Conservation (phyloP, 2,113 vertebrate species). For the Sterna hirundo region DNA sequence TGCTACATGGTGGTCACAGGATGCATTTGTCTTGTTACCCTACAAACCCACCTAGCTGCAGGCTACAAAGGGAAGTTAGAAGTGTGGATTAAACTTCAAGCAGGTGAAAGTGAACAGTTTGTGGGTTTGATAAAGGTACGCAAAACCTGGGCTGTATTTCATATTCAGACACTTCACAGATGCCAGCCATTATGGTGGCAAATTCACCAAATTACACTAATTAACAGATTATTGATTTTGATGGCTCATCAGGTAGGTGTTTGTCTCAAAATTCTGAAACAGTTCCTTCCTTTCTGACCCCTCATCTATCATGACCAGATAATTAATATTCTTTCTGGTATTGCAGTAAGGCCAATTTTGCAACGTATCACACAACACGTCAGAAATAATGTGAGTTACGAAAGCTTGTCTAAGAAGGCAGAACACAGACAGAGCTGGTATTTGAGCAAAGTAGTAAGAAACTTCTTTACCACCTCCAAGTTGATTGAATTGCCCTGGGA, state of each 20-base stretch:
- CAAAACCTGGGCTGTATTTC: background rate
- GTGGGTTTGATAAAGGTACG: background rate
- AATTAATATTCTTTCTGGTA: background rate
- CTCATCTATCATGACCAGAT: background rate
- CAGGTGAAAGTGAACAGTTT: background rate
- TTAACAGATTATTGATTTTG: background rate
- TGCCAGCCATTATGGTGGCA: background rate
- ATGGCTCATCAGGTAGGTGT: background rate
- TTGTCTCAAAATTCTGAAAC: background rate
- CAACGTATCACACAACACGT: rapidly evolving
- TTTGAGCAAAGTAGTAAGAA: background rate
- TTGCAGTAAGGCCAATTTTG: background rate
- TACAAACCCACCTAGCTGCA: background rate
- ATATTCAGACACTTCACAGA: background rate
- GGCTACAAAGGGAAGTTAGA: background rate
- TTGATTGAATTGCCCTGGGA: background rate
- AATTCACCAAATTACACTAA: background rate
- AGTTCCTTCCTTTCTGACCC: background rate
- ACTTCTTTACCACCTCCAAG: background rate
- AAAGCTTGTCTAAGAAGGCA: background rate
- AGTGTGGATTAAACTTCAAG: background rate
- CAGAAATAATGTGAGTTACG: background rate
- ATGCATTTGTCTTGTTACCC: background rate
- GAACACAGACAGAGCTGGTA: background rate
- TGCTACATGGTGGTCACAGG: background rate